phyloP scores from a whole-genome alignment of 2,888 invertebrate genomes.

The Allophyes oxyacanthae region DNA sequence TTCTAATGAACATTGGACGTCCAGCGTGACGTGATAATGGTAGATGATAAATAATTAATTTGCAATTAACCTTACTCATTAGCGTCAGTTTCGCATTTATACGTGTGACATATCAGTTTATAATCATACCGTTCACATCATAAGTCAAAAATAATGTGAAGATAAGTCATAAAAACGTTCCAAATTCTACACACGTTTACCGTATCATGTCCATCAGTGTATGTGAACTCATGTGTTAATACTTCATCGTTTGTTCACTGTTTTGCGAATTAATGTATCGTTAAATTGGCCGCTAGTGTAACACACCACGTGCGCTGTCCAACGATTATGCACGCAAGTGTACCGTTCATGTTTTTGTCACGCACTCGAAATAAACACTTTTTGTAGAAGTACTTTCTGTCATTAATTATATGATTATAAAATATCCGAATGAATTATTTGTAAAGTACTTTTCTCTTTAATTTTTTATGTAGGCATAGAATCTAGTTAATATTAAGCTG shows the following conservation, averaged over 20 bases:
- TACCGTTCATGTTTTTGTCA: conserved; percentile 46
- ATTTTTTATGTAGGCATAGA: too few relatives aligned
- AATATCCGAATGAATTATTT: not conserved
- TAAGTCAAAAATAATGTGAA: conserved; percentile 16
- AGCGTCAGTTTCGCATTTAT: too few relatives aligned
- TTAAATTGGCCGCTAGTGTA: conserved; percentile 59
- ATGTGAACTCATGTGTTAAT: conserved; percentile 48
- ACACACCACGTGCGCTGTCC: conserved; percentile 55
- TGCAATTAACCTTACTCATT: not conserved
- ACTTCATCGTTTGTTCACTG: conserved; percentile 48
- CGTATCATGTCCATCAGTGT: conserved; percentile 39
- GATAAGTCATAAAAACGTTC: not conserved
- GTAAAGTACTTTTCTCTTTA: too few relatives aligned
- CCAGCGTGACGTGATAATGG: not conserved
- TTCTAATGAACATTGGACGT: too few relatives aligned
- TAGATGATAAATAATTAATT: not conserved
- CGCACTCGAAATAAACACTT: conserved; percentile 31
- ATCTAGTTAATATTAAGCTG: too few relatives aligned
- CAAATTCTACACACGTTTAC: conserved; percentile 19
- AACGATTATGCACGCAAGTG: conserved; percentile 59
- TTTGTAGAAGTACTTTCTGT: conserved; percentile 10
- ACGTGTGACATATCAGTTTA: too few relatives aligned
- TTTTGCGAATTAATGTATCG: conserved; percentile 61
- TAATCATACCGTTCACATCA: not conserved
- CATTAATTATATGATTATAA: conserved; percentile 20